Evolutionary conservation across 2,113 vertebrate species (phyloP), one percentile per base, ranked within the genome.

Genomic region (Datnioides undecimradiatus): DNA sequence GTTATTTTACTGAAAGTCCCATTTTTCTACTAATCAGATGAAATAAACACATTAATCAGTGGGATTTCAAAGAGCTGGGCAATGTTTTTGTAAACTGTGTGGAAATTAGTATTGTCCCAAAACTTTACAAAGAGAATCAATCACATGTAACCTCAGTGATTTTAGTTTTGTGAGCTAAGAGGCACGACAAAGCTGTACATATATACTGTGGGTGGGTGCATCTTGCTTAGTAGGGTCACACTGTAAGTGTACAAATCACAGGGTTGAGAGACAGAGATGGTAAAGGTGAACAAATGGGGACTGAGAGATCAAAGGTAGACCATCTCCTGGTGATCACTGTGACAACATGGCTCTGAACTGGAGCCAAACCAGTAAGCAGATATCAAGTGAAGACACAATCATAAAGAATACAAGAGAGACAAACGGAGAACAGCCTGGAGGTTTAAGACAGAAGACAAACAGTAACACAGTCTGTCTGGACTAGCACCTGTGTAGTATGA

Each of bases 11-110:
- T 6, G 3, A 74, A 84, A 70, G 34, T 51, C 48, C 48, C 29
- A 52, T 89, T 89, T 79, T 75, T 90, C 83, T 78, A 57, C 76
- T 52, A 59, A 80, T 88, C 70, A 82, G 33, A 75, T 83, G 73
- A 86, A 84, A 87, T 84, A 87, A 88, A 87, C 78, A 79, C 73
- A 89, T 89, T 82, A 49, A 79, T 91, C 80, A 86, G 69, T 19
- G 16, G 60, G 36, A 0, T 84, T 82, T 81, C 55, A 41, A 87
- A 86, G 87, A 8, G 16, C 58, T 11, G 10, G 13, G 12, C 6
- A n/a, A 43, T 90, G 81, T 76, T 87, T 89, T 77, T 80, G 48
- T 66, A 69, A 69, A 73, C 66, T 1, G 27, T 5, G 23, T 51
- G 62, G 64, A 88, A 83, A 88, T 88, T 31, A 80, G 34, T 57